These are phyloP conservation scores for Pilophorus perplexus DNA, from an alignment of 2,888 invertebrate species.

Conservation along the genomic window DNA sequence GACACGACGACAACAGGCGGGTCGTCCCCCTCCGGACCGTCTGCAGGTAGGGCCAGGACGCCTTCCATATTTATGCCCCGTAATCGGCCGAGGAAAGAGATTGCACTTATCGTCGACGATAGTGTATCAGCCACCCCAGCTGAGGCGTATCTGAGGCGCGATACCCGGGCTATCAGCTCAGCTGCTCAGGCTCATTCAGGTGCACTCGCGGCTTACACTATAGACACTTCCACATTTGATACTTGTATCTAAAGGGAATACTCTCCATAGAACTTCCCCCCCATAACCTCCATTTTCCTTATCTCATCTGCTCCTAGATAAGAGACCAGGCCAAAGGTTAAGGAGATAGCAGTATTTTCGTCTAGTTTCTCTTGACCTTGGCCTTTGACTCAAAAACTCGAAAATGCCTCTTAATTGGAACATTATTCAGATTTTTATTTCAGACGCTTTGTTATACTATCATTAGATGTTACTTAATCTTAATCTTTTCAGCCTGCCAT, in stretches of 20 bases:
- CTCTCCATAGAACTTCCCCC: constrained; percentile 14
- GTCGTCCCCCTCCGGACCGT: constrained; percentile 12
- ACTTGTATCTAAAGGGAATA: constrained; percentile 21
- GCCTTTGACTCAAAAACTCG: constrained; percentile 17
- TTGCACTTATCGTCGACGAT: constrained; percentile 31
- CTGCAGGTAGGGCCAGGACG: constrained; percentile 30
- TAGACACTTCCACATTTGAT: constrained; percentile 19
- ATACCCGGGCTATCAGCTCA: constrained; percentile 25
- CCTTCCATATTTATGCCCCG: constrained; percentile 29
- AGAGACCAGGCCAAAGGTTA: constrained; percentile 41
- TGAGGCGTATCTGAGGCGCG: constrained; percentile 17
- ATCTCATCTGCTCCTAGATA: constrained; percentile 36
- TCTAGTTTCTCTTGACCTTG: constrained; percentile 44
- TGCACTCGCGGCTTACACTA: constrained; percentile 28
- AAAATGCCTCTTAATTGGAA: too few species aligned
- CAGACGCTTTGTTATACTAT: too few species aligned
- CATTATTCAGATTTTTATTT: too few species aligned
- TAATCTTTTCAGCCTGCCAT: too few species aligned
- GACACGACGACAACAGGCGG: constrained; percentile 26
- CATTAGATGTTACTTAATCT: too few species aligned
- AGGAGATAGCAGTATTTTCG: constrained; percentile 44
- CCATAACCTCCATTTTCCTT: background rate
- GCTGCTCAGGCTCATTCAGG: constrained; percentile 9
- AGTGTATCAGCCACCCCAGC: constrained; percentile 32
- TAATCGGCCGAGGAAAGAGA: too few species aligned